Base-by-base conservation (phyloP, 2,113 vertebrate genomes). In the Symphodus melops region DNA sequence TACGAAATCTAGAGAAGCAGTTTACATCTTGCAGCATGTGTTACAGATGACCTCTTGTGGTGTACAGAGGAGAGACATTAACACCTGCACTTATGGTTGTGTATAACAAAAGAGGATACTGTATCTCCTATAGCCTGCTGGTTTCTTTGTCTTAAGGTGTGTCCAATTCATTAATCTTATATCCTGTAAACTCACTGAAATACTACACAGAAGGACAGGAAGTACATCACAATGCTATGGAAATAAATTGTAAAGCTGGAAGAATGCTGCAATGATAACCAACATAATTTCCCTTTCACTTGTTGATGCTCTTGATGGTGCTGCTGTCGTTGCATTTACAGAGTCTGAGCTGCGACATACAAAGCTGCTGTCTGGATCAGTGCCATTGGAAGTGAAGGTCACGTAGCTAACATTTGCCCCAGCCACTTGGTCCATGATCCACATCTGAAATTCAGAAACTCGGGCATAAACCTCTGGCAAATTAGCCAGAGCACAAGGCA, bases 391-490 rank as follows among this genome's bases (percentile, higher is more conserved):
- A 1, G 0, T 69, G 61, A 62, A 91, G 11, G 58, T 75, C 36
- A 89, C 80, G 74, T 93, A 93, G 19, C 4, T 23, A 0, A 84
- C 77, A 0, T 12, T 51, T 0, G 67, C 20, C 13, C 66, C 83
- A 0, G 1, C 23, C 36, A 90, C 66, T 37, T 85, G 57, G 17
- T n/a, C 33, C 9, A 0, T 78, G 78, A 98, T 95, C 95, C 96
- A 97, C 2, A 85, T 60, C 75, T 96, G 85, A 80, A 93, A 96
- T 71, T 93, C 75, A 49, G 95, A 95, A 72, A 97, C 93, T 70
- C 92, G 83, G 49, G 96, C 84, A n/a, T 94, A 97, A 75, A 97
- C 95, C 58, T 96, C 96, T 48, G 97, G 96, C 51, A 94, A 94
- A 62, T 90, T 92, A 57, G 79, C 86, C 62, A 71, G 75, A 20